Conservation (phyloP, 2,113 vertebrate genomes). For the Spheniscus mendiculus region DNA sequence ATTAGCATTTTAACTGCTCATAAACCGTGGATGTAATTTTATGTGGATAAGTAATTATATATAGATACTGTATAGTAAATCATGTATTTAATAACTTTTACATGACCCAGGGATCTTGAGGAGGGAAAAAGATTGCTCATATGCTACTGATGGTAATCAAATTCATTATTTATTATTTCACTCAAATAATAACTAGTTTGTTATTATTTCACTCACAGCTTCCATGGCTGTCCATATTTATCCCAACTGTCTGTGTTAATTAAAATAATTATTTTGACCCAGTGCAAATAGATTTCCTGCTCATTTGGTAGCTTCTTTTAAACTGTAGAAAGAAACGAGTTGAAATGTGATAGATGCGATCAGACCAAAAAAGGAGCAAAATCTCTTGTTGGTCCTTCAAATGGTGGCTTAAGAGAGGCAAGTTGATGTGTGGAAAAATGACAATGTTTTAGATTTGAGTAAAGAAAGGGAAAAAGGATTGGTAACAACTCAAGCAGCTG, state of each 20-base stretch:
- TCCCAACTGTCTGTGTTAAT: neutral
- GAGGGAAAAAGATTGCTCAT: neutral
- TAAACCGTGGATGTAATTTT: neutral
- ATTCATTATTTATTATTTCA: neutral
- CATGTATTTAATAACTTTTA: neutral
- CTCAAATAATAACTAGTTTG: neutral
- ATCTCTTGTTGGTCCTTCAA: neutral
- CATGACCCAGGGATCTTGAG: neutral
- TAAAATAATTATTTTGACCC: neutral
- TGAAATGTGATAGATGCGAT: neutral
- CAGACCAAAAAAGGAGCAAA: neutral
- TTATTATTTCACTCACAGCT: neutral
- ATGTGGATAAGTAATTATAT: neutral
- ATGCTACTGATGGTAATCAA: neutral
- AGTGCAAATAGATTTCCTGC: neutral
- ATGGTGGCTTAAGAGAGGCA: neutral
- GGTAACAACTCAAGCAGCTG: neutral
- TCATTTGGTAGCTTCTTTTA: neutral
- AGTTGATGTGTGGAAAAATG: accelerated
- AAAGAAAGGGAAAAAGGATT: neutral
- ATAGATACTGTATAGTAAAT: neutral
- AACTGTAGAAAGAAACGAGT: neutral
- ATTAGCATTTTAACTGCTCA: neutral
- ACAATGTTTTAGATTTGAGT: neutral
- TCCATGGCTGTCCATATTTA: neutral